phyloP scores from a whole-genome alignment of 2,888 invertebrate genomes.

The Osedax fenrisi region DNA sequence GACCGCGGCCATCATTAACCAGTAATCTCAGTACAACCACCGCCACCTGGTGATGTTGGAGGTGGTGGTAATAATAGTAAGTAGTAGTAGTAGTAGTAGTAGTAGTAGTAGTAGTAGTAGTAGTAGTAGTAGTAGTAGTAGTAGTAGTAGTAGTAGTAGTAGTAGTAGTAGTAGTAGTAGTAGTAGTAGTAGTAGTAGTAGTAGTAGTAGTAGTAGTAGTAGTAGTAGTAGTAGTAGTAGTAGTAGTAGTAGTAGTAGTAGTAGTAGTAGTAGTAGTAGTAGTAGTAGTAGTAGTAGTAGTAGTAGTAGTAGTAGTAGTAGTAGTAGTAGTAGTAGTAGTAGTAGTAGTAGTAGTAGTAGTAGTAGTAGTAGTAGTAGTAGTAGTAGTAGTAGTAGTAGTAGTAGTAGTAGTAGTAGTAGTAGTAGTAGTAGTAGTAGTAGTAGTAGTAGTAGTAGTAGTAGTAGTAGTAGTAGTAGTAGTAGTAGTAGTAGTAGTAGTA shows the following conservation, averaged over 20 bases:
- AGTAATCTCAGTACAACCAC: no score
- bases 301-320: slow-evolving; percentile 2
- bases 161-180: not conserved
- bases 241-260: not conserved
- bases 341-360: slow-evolving; percentile 2
- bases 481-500: not conserved
- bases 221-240: not conserved
- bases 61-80: no score
- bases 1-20: no score
- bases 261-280: not conserved
- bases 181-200: not conserved
- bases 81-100: slow-evolving; percentile 2
- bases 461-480: not conserved
- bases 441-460: not conserved
- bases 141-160: not conserved
- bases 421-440: not conserved
- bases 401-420: not conserved
- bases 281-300: not conserved
- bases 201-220: not conserved
- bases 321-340: slow-evolving; percentile 2
- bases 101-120: not conserved
- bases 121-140: slow-evolving; percentile 2
- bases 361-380: not conserved
- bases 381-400: not conserved
- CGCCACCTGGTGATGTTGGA: no score